Percentiles rank a stretch among this genome's conserved stretches.
Conservation (phyloP, 2,888 invertebrate genomes). For the Drosophila emarginata region DNA sequence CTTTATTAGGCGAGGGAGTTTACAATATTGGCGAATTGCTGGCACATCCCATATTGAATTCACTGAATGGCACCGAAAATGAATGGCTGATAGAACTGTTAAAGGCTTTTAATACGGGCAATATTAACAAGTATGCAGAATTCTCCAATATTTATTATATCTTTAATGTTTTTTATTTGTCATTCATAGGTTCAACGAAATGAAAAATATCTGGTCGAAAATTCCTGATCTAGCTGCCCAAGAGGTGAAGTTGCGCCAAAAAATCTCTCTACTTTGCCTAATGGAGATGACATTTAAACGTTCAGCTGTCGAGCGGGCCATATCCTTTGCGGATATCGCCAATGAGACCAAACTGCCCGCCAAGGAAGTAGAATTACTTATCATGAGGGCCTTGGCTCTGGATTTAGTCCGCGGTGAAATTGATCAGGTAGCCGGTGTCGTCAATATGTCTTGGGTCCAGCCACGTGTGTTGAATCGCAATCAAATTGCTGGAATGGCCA, state of each 20-base stretch:
- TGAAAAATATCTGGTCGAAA: conserved; percentile 87
- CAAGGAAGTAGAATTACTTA: conserved; percentile 95
- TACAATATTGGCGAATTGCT: conserved; percentile 98
- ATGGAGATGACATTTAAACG: conserved; percentile 99
- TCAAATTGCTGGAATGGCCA: conserved; percentile 82
- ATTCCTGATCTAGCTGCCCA: conserved; percentile 93
- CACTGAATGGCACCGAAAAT: conserved; percentile 90
- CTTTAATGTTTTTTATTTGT: no score
- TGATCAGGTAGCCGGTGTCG: conserved; percentile 91
- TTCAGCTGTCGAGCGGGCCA: conserved; percentile 92
- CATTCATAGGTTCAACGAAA: conserved; percentile 85
- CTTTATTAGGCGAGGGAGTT: conserved; percentile 95
- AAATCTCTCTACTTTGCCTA: conserved; percentile 96
- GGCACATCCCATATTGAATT: conserved; percentile 96
- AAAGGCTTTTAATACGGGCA: conserved; percentile 92
- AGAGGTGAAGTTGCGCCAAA: conserved; percentile 92
- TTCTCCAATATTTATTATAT: accelerated
- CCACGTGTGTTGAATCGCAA: conserved; percentile 87
- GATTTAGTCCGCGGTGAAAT: conserved; percentile 96
- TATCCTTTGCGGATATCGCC: conserved; percentile 95
- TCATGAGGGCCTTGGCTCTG: conserved; percentile 98
- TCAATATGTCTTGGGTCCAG: conserved; percentile 90
- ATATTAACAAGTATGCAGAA: conserved; percentile 86
- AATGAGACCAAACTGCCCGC: conserved; percentile 91
- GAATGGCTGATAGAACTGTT: conserved; percentile 95